Conservation (phyloP, 2,113 vertebrate genomes). For the Campylomormyrus tamandua region DNA sequence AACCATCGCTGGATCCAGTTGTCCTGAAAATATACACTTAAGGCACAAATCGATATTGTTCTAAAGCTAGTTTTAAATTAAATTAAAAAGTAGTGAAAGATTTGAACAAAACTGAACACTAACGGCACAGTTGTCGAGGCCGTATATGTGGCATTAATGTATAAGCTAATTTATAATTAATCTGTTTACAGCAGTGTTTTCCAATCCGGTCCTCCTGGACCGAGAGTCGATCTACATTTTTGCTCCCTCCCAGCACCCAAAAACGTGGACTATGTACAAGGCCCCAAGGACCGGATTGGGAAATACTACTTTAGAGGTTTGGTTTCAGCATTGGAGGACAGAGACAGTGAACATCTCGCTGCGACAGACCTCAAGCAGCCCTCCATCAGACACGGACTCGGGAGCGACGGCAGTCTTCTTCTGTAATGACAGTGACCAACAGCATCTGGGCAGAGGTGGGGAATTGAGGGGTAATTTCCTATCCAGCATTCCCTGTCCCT, state of each 20-base stretch:
- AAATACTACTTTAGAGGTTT: too few relatives aligned
- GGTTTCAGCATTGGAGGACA: neutral
- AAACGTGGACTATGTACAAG: neutral
- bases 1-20: constrained; percentile 25
- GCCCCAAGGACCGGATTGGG: neutral
- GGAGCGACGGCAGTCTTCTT: neutral
- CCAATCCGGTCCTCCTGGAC: neutral
- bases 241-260: neutral
- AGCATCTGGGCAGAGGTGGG: neutral
- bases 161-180: neutral
- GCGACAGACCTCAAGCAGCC: neutral
- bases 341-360: neutral
- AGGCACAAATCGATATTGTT: neutral
- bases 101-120: neutral
- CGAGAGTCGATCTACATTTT: neutral
- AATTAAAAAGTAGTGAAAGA: neutral
- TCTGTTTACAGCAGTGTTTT: neutral
- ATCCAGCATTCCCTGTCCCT: constrained; percentile 25
- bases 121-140: neutral
- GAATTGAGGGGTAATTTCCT: neutral
- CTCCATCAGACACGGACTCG: neutral
- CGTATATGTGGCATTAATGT: neutral
- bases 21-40: neutral
- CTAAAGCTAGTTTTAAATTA: neutral
- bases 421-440: neutral